These are phyloP conservation scores for Hirtodrosophila trivittata DNA, from an alignment of 2,888 invertebrate genomes.

Conservation along the genomic window DNA sequence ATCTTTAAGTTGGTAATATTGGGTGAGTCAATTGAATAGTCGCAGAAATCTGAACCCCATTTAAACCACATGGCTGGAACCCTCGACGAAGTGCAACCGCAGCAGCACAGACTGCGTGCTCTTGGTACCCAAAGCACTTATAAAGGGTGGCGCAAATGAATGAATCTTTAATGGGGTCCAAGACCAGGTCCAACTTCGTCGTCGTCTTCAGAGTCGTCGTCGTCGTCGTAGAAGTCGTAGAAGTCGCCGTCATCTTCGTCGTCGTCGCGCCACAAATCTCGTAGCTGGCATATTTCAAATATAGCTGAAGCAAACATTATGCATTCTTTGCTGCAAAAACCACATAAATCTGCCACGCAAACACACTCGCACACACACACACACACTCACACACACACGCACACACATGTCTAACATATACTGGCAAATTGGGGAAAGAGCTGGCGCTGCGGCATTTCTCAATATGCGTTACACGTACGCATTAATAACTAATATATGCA, in stretches of 20 bases:
- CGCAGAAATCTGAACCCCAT: conserved; percentile 24
- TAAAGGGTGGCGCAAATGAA: conserved; percentile 59
- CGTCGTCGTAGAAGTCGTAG: not conserved
- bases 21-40: conserved; percentile 11
- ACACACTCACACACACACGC: conserved; percentile 6
- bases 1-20: conserved; percentile 8
- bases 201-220: not conserved
- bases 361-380: conserved; percentile 29
- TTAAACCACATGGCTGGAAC: conserved; percentile 59
- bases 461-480: conserved; percentile 78
- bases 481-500: conserved; percentile 78
- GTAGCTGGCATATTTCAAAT: conserved; percentile 64
- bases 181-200: conserved; percentile 26
- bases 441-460: conserved; percentile 67
- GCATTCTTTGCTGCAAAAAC: conserved; percentile 77
- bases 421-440: conserved; percentile 54
- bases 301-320: conserved; percentile 69
- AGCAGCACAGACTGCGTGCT: conserved; percentile 45
- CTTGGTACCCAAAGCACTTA: conserved; percentile 9
- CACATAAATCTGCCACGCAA: conserved; percentile 73
- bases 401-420: conserved; percentile 7
- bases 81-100: conserved; percentile 59
- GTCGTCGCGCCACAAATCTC: conserved; percentile 66
- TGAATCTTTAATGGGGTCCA: conserved; percentile 72
- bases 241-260: not conserved